Percentiles rank a stretch among this genome's conserved stretches.
phyloP scores from a whole-genome alignment of 1,140 invertebrate species.

The Hesperophylax magnus region DNA sequence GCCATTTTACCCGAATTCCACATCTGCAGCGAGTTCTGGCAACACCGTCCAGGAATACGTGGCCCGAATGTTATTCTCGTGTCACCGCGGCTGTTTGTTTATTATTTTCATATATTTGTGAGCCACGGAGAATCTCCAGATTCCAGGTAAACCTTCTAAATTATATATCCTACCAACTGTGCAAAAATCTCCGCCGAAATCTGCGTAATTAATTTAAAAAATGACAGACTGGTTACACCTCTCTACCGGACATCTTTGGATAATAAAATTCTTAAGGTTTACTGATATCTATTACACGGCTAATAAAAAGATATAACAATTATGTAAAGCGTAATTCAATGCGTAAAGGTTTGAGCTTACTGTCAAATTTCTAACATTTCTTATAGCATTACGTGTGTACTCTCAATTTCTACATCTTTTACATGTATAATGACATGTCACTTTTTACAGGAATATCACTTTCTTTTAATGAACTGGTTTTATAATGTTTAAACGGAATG shows the following conservation, averaged over 20 bases:
- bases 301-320: too few species aligned
- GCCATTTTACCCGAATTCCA: constrained; percentile 63
- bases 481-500: too few species aligned
- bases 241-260: not conserved
- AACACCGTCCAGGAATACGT: constrained; percentile 68
- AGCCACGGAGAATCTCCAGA: constrained; percentile 62
- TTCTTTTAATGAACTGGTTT: constrained; percentile 12
- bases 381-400: not conserved
- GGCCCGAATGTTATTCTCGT: constrained; percentile 63
- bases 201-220: constrained; percentile 17
- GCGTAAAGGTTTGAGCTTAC: too few species aligned
- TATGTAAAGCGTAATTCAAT: too few species aligned
- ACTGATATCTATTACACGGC: too few species aligned
- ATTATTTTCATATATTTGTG: constrained; percentile 63
- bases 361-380: not conserved
- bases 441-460: constrained; percentile 19
- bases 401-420: constrained; percentile 16
- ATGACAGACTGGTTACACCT: constrained; percentile 14
- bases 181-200: not conserved
- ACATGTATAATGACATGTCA: constrained; percentile 1
- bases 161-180: not conserved
- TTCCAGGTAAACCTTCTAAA: constrained; percentile 45
- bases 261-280: too few species aligned
- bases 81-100: constrained; percentile 69
- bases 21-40: constrained; percentile 64